Base-by-base conservation (phyloP, 2,888 invertebrate species). In the Polietes domitor region DNA sequence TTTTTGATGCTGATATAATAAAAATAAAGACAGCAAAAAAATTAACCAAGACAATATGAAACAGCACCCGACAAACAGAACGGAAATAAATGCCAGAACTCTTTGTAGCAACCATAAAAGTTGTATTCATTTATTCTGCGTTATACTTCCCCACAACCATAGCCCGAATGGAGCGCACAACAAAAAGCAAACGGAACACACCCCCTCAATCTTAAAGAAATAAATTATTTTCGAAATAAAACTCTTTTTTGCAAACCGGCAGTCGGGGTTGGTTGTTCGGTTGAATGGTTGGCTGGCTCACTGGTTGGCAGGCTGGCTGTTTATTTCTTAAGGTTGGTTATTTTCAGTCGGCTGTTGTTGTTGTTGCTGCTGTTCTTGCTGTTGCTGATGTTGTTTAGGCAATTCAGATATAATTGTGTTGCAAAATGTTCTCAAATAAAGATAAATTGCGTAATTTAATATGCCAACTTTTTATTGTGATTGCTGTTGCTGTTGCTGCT, bases 361-460 rank as follows among this genome's bases (percentile, higher is more conserved):
- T 17, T 58, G 53, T 58, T 53, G 2, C 28, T 50, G 32, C 24
- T 26, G 19, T 47, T 5, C 32, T 32, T 53, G 58, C 71, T 76
- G 55, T 72, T 70, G 68, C 77, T 85, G 61, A 9, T 41, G 63
- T 32, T 68, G 43, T 83, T 79, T 50, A 76, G 80, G 76, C 78
- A 77, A 77, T 78, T 83, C 68, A 68, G 76, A 80, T 79, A 80
- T 71, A 83, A 82, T 80, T 83, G 85, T 80, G 73, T 85, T 70
- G 79, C 80, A 80, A 84, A 83, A 80, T 82, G 85, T 83, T 86
- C 85, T 75, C 82, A 85, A 86, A 86, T 86, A 86, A 84, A 85
- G 86, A 86, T 86, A 86, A 86, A 86, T 86, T 86, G 81, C 82
- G 85, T 84, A 81, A 85, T 85, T 86, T 86, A 84, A 86, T 86